phyloP scores from a whole-genome alignment of 2,797 vertebrate genomes.

The Lagocephalus sceleratus region DNA sequence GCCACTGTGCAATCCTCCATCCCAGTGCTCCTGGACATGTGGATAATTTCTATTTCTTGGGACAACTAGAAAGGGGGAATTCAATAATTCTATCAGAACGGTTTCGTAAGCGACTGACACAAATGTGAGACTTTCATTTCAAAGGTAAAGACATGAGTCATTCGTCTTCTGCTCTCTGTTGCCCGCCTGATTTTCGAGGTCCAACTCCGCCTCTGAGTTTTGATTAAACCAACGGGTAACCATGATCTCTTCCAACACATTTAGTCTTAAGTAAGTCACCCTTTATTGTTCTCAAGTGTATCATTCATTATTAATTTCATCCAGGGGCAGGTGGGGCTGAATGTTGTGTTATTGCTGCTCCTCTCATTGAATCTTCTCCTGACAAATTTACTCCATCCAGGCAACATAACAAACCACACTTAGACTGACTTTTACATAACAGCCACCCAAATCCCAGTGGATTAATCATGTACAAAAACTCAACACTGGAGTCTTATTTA shows the following conservation, averaged over 20 bases:
- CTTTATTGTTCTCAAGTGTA: background rate
- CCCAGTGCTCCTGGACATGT: too few relatives aligned
- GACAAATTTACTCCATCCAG: conserved; percentile 5
- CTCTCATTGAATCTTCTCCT: conserved; percentile 20
- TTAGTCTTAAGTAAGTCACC: background rate
- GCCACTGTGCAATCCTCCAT: too few relatives aligned
- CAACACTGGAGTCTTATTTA: background rate
- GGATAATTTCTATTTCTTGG: too few relatives aligned
- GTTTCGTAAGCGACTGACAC: too few relatives aligned
- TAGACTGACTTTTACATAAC: background rate
- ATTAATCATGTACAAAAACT: too few relatives aligned
- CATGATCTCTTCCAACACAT: background rate
- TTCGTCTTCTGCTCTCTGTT: too few relatives aligned
- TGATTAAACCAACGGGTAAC: background rate
- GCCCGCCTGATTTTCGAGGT: background rate
- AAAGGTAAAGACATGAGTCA: too few relatives aligned
- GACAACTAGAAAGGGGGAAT: too few relatives aligned
- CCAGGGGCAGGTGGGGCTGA: background rate
- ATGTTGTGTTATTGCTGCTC: background rate
- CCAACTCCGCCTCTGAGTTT: background rate
- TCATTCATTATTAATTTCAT: conserved; percentile 23
- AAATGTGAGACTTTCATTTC: too few relatives aligned
- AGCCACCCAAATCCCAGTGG: background rate
- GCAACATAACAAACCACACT: background rate
- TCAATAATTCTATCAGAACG: too few relatives aligned